Evolutionary conservation across 2,113 vertebrate genomes (phyloP).

Genomic region (Saccopteryx leptura): DNA sequence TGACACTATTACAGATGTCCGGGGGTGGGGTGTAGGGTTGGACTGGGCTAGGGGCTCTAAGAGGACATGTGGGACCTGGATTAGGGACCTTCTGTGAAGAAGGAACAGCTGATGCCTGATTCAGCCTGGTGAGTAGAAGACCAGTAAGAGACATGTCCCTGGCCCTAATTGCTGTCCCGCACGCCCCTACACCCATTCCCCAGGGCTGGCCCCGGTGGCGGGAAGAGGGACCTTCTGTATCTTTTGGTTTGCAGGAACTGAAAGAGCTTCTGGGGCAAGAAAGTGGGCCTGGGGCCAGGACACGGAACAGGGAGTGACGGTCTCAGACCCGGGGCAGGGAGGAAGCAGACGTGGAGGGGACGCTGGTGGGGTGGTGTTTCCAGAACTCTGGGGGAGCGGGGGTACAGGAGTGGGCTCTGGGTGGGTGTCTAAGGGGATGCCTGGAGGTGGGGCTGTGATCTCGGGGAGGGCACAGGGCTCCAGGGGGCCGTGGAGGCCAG

Average conservation of each 20-base stretch:
- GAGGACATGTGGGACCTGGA: background rate
- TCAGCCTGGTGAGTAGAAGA: background rate
- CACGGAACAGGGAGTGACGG: background rate
- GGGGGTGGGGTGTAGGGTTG: background rate
- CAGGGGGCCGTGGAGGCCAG: background rate
- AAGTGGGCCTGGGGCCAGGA: background rate
- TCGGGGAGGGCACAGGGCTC: accelerated
- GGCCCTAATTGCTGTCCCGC: background rate
- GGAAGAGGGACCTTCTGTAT: background rate
- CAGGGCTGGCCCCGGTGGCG: background rate
- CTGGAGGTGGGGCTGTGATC: accelerated
- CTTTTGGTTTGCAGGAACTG: background rate
- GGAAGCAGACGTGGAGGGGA: background rate
- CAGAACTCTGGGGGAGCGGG: background rate
- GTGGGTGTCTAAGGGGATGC: background rate
- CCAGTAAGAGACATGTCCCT: background rate
- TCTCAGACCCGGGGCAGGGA: background rate
- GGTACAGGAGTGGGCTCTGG: background rate
- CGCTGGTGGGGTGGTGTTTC: background rate
- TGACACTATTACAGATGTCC: background rate
- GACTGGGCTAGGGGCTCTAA: accelerated
- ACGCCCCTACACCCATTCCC: background rate
- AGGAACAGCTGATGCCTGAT: background rate
- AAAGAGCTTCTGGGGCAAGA: background rate
- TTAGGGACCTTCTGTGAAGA: background rate